These are phyloP conservation scores for Serranus cabrilla DNA, from an alignment of 2,797 vertebrate species.

Conservation along the genomic window DNA sequence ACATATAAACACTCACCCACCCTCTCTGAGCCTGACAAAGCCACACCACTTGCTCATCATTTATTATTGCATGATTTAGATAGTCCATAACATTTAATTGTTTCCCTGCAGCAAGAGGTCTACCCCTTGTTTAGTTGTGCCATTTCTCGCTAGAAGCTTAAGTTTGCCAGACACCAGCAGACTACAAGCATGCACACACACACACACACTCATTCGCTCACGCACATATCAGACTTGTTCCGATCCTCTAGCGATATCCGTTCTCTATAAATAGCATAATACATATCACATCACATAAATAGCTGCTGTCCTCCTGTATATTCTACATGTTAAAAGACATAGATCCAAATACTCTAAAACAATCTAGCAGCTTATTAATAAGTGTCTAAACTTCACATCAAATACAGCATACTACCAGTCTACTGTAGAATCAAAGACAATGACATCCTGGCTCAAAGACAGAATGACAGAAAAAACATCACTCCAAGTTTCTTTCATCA, in stretches of 20 bases:
- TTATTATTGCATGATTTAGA: not conserved
- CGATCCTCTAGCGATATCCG: slow-evolving; percentile 27
- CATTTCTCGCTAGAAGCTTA: slow-evolving; percentile 2
- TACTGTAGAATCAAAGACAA: not conserved
- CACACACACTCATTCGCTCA: slow-evolving; percentile 9
- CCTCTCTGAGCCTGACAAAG: slow-evolving; percentile 23
- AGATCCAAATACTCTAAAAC: not conserved
- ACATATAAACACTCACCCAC: slow-evolving; percentile 3
- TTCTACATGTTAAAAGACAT: slow-evolving; percentile 24
- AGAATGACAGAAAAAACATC: slow-evolving; percentile 5
- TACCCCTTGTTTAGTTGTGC: slow-evolving; percentile 1
- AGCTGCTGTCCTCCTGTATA: not conserved
- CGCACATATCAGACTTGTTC: slow-evolving; percentile 27
- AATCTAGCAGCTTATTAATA: too few relatives aligned
- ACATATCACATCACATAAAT: too few relatives aligned
- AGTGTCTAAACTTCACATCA: slow-evolving; percentile 36
- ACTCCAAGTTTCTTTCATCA: slow-evolving; percentile 4
- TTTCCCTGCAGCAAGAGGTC: slow-evolving; percentile 4
- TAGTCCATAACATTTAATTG: slow-evolving; percentile 4
- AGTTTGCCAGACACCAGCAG: slow-evolving; percentile 22
- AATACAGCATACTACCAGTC: not conserved
- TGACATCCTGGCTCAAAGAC: not conserved
- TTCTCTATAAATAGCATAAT: too few relatives aligned
- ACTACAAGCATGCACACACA: slow-evolving; percentile 4
- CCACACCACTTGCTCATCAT: slow-evolving; percentile 1